Conservation (phyloP, 2,888 invertebrate genomes). For the Blera fallax region DNA sequence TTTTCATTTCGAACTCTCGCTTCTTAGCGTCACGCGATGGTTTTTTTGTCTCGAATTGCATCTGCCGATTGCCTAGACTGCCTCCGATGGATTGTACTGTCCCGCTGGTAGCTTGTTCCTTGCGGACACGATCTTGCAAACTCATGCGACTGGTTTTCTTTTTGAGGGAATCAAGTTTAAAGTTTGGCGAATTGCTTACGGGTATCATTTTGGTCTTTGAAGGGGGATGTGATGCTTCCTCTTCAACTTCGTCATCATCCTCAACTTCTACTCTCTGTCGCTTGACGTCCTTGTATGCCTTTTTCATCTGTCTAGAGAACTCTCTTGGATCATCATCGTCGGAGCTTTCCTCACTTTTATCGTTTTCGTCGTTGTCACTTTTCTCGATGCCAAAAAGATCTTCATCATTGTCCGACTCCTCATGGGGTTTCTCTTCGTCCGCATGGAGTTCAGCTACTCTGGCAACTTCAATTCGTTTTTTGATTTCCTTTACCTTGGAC, state of each 20-base stretch:
- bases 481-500: constrained; percentile 85
- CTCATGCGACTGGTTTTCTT: constrained; percentile 76
- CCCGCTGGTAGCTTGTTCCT: constrained; percentile 82
- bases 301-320: constrained; percentile 91
- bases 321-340: constrained; percentile 91
- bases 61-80: constrained; percentile 88
- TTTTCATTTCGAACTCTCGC: constrained; percentile 85
- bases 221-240: constrained; percentile 58
- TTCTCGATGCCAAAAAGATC: constrained; percentile 80
- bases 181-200: constrained; percentile 85
- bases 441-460: constrained; percentile 82
- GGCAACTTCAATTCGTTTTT: constrained; percentile 83
- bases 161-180: constrained; percentile 82
- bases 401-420: constrained; percentile 81
- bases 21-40: constrained; percentile 83
- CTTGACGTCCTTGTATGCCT: constrained; percentile 83
- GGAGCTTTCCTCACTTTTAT: constrained; percentile 83
- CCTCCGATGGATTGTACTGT: constrained; percentile 83
- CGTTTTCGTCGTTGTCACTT: constrained; percentile 79
- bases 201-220: constrained; percentile 84
- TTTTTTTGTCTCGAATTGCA: constrained; percentile 88
- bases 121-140: constrained; percentile 88
- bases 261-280: constrained; percentile 78
- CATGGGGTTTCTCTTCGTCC: constrained; percentile 78
- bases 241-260: constrained; percentile 77